Conservation (phyloP, 2,888 invertebrate genomes). For the Theodoxus fluviatilis region DNA sequence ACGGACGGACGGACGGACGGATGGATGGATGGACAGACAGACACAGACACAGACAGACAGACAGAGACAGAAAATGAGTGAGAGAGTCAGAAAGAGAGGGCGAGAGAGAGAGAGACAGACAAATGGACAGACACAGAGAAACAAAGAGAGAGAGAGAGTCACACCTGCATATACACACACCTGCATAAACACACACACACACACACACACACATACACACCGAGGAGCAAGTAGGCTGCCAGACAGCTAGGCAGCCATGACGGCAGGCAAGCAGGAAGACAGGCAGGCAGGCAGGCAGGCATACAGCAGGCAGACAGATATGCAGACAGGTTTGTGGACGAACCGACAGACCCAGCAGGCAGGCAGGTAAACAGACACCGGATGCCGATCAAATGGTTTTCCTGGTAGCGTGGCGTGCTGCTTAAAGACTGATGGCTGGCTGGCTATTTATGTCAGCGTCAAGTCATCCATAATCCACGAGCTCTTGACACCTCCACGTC, state of each 20-base stretch:
- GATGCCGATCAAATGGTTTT: too few relatives aligned
- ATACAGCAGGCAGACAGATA: not conserved
- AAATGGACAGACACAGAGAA: not conserved
- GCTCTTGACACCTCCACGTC: too few relatives aligned
- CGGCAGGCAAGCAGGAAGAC: not conserved
- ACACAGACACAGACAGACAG: not conserved
- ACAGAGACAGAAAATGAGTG: not conserved
- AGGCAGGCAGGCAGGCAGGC: not conserved
- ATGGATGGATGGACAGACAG: not conserved
- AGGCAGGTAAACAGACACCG: not conserved
- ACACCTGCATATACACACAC: not conserved
- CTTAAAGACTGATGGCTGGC: too few relatives aligned
- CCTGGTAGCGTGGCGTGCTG: too few relatives aligned
- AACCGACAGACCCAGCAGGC: not conserved
- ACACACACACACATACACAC: conserved; percentile 4
- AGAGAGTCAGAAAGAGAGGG: not conserved
- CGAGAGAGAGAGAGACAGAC: not conserved
- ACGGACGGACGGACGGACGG: not conserved
- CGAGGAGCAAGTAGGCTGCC: too few relatives aligned
- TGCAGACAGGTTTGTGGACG: not conserved
- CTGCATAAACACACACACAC: not conserved
- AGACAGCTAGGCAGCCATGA: not conserved
- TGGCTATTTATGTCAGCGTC: too few relatives aligned
- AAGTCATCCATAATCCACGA: too few relatives aligned
- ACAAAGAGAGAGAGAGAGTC: not conserved